These are phyloP conservation scores for Pachymerium ferrugineum DNA, from an alignment of 2,888 invertebrate genomes.

Conservation along the genomic window DNA sequence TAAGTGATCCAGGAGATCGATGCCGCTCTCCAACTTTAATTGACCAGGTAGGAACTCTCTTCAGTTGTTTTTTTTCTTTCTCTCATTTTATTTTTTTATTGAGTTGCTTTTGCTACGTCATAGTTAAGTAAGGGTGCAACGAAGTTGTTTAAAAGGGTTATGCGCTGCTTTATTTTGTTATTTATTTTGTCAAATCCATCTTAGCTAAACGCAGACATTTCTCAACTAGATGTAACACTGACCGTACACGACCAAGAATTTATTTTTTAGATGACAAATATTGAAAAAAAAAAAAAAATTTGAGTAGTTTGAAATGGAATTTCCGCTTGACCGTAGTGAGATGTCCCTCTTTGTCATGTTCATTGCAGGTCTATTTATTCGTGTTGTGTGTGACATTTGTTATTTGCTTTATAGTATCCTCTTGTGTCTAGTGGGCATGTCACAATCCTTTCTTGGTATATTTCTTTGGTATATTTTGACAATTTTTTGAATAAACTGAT, in stretches of 20 bases:
- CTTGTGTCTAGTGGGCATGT: not conserved
- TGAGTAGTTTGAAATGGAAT: too few relatives aligned
- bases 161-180: not conserved
- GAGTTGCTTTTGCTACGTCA: not conserved
- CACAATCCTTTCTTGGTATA: conserved; percentile 21
- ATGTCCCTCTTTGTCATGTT: too few relatives aligned
- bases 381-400: too few relatives aligned
- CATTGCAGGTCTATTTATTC: too few relatives aligned
- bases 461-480: too few relatives aligned
- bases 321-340: too few relatives aligned
- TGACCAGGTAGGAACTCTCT: conserved; percentile 66
- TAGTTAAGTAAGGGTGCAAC: not conserved
- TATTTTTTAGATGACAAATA: not conserved
- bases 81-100: not conserved
- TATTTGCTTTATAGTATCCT: not conserved
- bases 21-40: conserved; percentile 62
- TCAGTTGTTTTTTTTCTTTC: not conserved
- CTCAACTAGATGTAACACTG: not conserved
- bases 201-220: not conserved
- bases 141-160: not conserved
- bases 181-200: too few relatives aligned
- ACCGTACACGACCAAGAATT: conserved; percentile 5
- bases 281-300: too few relatives aligned
- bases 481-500: not conserved
- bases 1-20: conserved; percentile 39